Evolutionary conservation across 2,113 vertebrate genomes (phyloP), one percentile per base, ranked within the genome.

Genomic region (Caretta caretta): DNA sequence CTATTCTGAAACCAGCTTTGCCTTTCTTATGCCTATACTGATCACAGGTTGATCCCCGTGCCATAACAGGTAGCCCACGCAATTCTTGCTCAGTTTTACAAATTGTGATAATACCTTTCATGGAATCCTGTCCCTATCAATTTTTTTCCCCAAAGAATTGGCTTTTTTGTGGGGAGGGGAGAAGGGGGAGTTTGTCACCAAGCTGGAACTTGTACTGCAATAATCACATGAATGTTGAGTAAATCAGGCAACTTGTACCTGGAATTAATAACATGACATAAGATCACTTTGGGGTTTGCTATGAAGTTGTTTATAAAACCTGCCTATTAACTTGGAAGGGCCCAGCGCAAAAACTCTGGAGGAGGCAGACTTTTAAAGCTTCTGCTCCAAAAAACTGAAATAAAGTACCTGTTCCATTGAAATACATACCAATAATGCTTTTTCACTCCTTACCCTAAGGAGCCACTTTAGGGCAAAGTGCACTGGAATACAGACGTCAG

Each of bases 341-440:
- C 95, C 96, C 87, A 92, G 86, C 94, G 91, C 91, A 83, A 94
- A 85, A 86, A 85, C 51, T 80, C 92, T 87, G 90, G 93, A 93
- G 82, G 75, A 82, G 93, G 31, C 76, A 87, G n/a, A 54, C 27
- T 86, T 96, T 93, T 95, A 93, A 95, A 94, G 94, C 38, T 94
- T 24, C 16, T 90, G 1, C 54, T 93, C 95, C 80, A 90, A 84
- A 82, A 19, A 76, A 25, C 51, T 87, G 51, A 59, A 6, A 87
- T 42, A 69, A 59, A 50, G 38, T 81, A 96, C 27, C 54, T 87
- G n/a, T 3, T 25, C 76, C 65, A 9, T 0, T 93, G 42, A 62
- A 94, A 80, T 56, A 24, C 16, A 3, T 6, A 54, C 83, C 69
- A 84, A 51, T 54, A 91, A 27, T 82, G 17, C 48, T 81, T 84